Conservation (phyloP, 2,888 invertebrate species). For the Epiblema foenella region DNA sequence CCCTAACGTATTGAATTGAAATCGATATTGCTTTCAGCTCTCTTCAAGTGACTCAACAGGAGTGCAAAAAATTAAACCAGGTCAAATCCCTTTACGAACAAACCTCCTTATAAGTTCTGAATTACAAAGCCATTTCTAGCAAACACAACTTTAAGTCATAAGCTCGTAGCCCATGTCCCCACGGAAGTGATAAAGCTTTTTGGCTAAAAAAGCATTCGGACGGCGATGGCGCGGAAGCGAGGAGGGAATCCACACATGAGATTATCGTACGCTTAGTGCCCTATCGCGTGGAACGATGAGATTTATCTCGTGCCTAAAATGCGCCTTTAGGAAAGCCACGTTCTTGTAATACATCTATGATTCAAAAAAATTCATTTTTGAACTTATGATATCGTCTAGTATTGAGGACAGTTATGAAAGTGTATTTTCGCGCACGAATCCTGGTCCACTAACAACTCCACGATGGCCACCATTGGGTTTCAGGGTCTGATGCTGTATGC, state of each 20-base stretch:
- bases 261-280: constrained; percentile 69
- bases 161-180: constrained; percentile 70
- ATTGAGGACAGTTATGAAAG: not conserved
- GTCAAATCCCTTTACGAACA: not conserved
- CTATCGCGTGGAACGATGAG: constrained; percentile 65
- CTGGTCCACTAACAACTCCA: not conserved
- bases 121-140: constrained; percentile 53
- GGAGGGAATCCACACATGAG: constrained; percentile 69
- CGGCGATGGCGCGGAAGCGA: constrained; percentile 80
- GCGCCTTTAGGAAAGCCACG: not conserved
- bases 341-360: not conserved
- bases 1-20: too few relatives aligned
- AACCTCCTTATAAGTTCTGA: not conserved
- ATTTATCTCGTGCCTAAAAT: constrained; percentile 15
- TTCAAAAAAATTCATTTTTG: not conserved
- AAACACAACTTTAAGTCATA: constrained; percentile 49
- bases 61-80: not conserved
- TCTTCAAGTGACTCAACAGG: not conserved
- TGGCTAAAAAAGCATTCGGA: constrained; percentile 81
- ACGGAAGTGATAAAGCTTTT: constrained; percentile 85
- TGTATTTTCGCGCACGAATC: not conserved
- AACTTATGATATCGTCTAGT: not conserved
- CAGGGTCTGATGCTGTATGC: too few relatives aligned
- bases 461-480: too few relatives aligned
- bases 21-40: not conserved